Conservation (phyloP, 2,797 vertebrate species). For the Telmatherina bonti region DNA sequence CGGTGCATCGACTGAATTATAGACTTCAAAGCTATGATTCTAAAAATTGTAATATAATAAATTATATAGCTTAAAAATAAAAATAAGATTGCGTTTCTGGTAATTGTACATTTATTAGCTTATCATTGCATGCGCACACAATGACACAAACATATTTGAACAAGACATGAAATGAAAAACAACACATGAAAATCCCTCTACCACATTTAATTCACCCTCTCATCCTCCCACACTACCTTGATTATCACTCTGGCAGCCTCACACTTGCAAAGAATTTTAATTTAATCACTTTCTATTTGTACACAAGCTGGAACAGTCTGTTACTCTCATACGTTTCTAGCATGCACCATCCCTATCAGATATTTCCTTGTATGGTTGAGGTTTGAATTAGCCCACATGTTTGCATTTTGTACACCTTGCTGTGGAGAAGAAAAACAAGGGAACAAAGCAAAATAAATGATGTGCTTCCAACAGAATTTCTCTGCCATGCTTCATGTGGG, state of each 20-base stretch:
- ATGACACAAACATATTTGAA: constrained; percentile 21
- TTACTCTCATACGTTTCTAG: constrained; percentile 14
- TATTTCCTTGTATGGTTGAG: constrained; percentile 8
- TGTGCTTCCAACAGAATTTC: constrained; percentile 45
- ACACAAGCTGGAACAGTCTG: background rate
- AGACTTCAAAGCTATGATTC: constrained; percentile 24
- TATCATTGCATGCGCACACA: constrained; percentile 25
- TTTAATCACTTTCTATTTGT: constrained; percentile 1
- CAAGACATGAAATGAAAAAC: constrained; percentile 33
- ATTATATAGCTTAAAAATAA: constrained; percentile 13
- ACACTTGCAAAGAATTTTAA: constrained; percentile 9
- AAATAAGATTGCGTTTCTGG: constrained; percentile 6
- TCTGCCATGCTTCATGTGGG: constrained; percentile 56
- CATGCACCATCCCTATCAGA: constrained; percentile 28
- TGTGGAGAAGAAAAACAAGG: constrained; percentile 43
- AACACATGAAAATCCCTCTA: constrained; percentile 21
- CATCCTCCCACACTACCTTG: constrained; percentile 36
- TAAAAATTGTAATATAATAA: background rate
- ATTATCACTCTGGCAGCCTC: constrained; percentile 23
- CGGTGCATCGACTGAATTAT: constrained; percentile 32
- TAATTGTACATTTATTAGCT: constrained; percentile 14
- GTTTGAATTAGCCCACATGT: constrained; percentile 45
- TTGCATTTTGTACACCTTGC: constrained; percentile 44
- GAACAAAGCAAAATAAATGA: constrained; percentile 64
- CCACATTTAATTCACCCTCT: constrained; percentile 22